Conservation (phyloP, 2,113 vertebrate genomes). For the Phylloscopus trochilus region DNA sequence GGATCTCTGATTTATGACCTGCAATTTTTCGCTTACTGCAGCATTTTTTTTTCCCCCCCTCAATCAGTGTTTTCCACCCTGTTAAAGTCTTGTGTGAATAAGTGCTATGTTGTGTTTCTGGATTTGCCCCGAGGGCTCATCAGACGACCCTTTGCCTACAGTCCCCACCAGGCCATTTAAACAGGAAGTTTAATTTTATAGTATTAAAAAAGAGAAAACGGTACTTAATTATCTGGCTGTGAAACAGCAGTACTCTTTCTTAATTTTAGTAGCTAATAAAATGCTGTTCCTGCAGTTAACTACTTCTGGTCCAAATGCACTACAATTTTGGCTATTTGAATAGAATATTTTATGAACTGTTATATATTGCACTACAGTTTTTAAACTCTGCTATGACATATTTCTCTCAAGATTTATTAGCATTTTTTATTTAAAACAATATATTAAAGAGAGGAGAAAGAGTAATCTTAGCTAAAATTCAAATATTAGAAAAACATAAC, state of each 20-base stretch:
- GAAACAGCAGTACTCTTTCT: slow-evolving; percentile 82
- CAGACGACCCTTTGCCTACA: slow-evolving; percentile 68
- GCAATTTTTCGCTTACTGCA: slow-evolving; percentile 78
- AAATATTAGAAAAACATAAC: slow-evolving; percentile 73
- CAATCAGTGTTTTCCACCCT: slow-evolving; percentile 64
- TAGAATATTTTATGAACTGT: slow-evolving; percentile 84
- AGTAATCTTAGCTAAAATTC: slow-evolving; percentile 76
- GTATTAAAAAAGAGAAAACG: slow-evolving; percentile 83
- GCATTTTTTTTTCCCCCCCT: slow-evolving; percentile 66
- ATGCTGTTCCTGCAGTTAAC: slow-evolving; percentile 78
- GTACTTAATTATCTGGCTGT: slow-evolving; percentile 85
- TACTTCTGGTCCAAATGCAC: slow-evolving; percentile 76
- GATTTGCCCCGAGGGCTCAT: slow-evolving; percentile 73
- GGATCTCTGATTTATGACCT: slow-evolving; percentile 82
- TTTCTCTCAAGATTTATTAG: slow-evolving; percentile 83
- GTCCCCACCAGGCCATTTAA: slow-evolving; percentile 78
- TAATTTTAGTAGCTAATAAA: slow-evolving; percentile 86
- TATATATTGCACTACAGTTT: slow-evolving; percentile 80
- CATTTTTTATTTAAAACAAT: slow-evolving; percentile 85
- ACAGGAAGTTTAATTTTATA: slow-evolving; percentile 88
- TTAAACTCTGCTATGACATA: slow-evolving; percentile 79
- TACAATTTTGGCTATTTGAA: slow-evolving; percentile 67
- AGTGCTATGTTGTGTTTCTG: slow-evolving; percentile 75
- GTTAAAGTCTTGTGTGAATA: slow-evolving; percentile 74
- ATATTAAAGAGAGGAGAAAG: slow-evolving; percentile 79